A percentile compares a stretch with the other conserved stretches of the same genome.
Evolutionary conservation across 2,113 vertebrate genomes (phyloP).

Genomic region (Etheostoma spectabile): DNA sequence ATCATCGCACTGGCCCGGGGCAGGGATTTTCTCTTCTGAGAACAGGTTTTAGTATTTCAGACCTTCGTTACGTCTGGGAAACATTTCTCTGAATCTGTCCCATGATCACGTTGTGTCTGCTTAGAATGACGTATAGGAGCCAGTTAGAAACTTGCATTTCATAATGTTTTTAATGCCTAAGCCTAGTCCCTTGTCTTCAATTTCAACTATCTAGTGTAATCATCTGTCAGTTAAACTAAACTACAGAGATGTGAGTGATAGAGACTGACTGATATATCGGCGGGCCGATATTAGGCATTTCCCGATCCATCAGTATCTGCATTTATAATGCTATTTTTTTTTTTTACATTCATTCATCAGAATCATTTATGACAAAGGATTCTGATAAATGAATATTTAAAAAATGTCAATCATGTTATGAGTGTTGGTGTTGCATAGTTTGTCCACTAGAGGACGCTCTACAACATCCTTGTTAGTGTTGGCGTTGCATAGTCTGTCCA

Average conservation of each 20-base stretch:
- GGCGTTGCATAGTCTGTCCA: too few species aligned
- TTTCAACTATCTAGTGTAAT: slow-evolving; percentile 1
- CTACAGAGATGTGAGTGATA: background rate
- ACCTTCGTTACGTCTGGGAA: slow-evolving; percentile 48
- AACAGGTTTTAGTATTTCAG: slow-evolving; percentile 38
- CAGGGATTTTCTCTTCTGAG: slow-evolving; percentile 49
- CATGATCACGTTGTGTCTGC: slow-evolving; percentile 15
- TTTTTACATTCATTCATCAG: too few species aligned
- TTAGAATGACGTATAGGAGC: background rate
- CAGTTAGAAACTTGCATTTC: background rate
- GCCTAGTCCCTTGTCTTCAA: background rate
- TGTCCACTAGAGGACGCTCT: too few species aligned
- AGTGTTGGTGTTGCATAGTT: too few species aligned
- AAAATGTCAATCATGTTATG: too few species aligned
- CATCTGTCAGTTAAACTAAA: background rate
- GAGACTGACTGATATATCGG: too few species aligned
- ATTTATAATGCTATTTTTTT: too few species aligned
- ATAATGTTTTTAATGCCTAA: background rate
- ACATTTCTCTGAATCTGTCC: slow-evolving; percentile 34
- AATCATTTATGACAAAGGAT: too few species aligned
- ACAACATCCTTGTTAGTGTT: too few species aligned
- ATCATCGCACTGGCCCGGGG: slow-evolving; percentile 45
- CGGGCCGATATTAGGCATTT: too few species aligned
- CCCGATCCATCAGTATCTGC: too few species aligned
- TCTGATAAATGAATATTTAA: too few species aligned